Percentiles rank a stretch among this genome's conserved stretches.
These are phyloP conservation scores for Schizothorax lantsangensis DNA, from an alignment of 2,797 vertebrate genomes.

Conservation along the genomic window DNA sequence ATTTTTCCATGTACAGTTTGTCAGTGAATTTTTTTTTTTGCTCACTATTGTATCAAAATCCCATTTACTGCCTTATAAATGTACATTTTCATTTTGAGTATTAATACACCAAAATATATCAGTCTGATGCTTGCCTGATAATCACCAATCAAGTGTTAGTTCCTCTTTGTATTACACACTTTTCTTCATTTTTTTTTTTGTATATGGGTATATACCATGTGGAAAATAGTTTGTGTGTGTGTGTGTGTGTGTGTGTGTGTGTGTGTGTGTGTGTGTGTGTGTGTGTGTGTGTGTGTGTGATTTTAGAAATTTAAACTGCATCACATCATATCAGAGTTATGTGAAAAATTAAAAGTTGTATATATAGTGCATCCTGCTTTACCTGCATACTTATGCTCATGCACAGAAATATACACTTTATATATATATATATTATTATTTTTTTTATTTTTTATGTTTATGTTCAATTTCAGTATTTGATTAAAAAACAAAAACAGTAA, in stretches of 20 bases:
- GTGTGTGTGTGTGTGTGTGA: no score
- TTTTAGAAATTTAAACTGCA: background rate
- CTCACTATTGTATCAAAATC: no score
- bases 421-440: no score
- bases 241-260: no score
- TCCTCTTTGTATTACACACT: background rate
- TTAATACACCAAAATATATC: background rate
- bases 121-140: background rate
- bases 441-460: no score
- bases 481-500: no score
- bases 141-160: background rate
- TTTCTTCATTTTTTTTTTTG: background rate
- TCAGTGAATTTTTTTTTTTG: no score
- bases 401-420: no score
- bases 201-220: background rate
- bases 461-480: no score
- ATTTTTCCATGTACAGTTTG: background rate
- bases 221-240: background rate
- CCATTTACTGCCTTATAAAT: no score
- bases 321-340: background rate
- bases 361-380: background rate
- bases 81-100: background rate
- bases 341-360: background rate
- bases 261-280: no score
- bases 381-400: background rate